Conservation (phyloP, 2,888 invertebrate genomes). For the Drosophila austrosaltans region DNA sequence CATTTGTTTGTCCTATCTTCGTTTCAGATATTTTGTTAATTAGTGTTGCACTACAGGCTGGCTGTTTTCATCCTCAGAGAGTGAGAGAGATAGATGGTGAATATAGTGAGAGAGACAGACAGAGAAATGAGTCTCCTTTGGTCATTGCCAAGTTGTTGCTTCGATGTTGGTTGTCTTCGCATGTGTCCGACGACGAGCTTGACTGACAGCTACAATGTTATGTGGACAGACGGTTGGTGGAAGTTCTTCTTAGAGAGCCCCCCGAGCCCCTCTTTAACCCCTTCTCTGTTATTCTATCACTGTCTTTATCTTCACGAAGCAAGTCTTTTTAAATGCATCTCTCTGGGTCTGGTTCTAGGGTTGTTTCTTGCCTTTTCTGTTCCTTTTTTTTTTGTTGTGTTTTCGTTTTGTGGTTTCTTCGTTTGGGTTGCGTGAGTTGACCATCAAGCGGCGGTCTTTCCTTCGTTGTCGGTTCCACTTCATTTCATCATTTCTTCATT, state of each 20-base stretch:
- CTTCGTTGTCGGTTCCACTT: slow-evolving; percentile 49
- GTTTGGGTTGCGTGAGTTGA: slow-evolving; percentile 37
- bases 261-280: not conserved
- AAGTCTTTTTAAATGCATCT: slow-evolving; percentile 46
- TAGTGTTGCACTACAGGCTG: slow-evolving; percentile 8
- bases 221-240: slow-evolving; percentile 20
- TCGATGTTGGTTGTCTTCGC: slow-evolving; percentile 28
- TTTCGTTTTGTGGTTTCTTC: slow-evolving; percentile 32
- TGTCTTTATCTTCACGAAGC: slow-evolving; percentile 37
- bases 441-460: slow-evolving; percentile 24
- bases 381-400: not conserved
- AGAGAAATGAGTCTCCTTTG: slow-evolving; percentile 33
- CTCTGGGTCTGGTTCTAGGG: slow-evolving; percentile 24
- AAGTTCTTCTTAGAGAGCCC: slow-evolving; percentile 5
- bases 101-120: too few relatives aligned
- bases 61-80: not conserved
- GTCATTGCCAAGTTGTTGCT: slow-evolving; percentile 36
- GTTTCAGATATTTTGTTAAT: not conserved
- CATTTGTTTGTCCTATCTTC: not conserved
- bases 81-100: too few relatives aligned
- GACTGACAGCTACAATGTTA: slow-evolving; percentile 59
- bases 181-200: slow-evolving; percentile 49
- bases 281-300: not conserved
- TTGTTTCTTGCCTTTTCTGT: slow-evolving; percentile 6
- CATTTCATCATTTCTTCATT: slow-evolving; percentile 52